Evolutionary conservation across 2,797 vertebrate genomes (phyloP).

Genomic region (Telmatherina bonti): DNA sequence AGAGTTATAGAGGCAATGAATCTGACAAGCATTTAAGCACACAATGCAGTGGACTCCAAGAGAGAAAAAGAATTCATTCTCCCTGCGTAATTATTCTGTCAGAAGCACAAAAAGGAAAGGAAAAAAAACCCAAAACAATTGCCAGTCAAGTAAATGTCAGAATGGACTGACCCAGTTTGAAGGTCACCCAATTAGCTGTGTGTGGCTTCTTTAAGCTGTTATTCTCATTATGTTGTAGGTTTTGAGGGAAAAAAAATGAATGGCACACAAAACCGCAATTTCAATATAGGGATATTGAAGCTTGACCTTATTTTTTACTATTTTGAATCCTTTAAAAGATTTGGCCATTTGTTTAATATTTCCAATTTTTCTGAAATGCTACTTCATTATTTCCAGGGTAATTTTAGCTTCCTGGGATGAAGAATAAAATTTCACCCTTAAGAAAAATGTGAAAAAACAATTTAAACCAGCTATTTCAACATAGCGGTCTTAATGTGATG

Average conservation of each 20-base stretch:
- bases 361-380: no score
- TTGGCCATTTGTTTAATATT: no score
- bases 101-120: neutral
- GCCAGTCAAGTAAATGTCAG: constrained; percentile 7
- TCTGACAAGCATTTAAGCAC: constrained; percentile 20
- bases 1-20: neutral
- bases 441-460: neutral
- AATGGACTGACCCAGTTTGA: neutral
- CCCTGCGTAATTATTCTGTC: constrained; percentile 11
- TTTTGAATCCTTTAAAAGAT: no score
- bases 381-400: no score
- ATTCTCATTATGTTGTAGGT: no score
- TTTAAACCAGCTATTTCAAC: constrained; percentile 4
- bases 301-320: no score
- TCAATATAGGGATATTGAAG: no score
- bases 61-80: constrained; percentile 11
- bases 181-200: constrained; percentile 2
- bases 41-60: constrained; percentile 26
- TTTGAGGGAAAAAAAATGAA: neutral
- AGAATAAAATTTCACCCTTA: neutral
- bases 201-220: no score
- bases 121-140: neutral
- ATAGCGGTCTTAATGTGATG: neutral
- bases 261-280: no score
- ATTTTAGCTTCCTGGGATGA: no score